A percentile compares a stretch with the other conserved stretches of the same genome.
Evolutionary conservation across 2,888 invertebrate genomes (phyloP).

Genomic region (Tiliacea aurago): DNA sequence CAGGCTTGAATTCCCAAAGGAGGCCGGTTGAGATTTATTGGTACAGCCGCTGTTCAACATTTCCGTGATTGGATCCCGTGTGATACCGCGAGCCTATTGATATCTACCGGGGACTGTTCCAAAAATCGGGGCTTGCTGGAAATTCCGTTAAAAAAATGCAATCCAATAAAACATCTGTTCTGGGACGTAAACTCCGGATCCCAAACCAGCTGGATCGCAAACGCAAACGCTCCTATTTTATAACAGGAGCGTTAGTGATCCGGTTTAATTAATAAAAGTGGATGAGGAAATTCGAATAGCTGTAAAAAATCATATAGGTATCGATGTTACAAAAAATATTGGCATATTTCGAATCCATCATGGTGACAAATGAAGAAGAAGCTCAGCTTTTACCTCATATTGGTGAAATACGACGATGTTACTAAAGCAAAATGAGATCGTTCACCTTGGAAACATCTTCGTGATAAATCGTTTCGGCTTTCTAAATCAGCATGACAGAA

Average conservation of each 20-base stretch:
- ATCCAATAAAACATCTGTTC: too few species aligned
- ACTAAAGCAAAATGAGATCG: constrained; percentile 47
- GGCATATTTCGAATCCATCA: constrained; percentile 46
- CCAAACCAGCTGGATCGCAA: too few species aligned
- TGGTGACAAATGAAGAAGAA: constrained; percentile 48
- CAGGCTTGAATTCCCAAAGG: constrained; percentile 16
- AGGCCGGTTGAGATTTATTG: constrained; percentile 57
- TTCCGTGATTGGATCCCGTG: constrained; percentile 49
- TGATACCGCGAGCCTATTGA: constrained; percentile 53
- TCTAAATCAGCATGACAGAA: constrained; percentile 46
- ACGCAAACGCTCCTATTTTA: too few species aligned
- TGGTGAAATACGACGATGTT: constrained; percentile 40
- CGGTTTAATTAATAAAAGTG: constrained; percentile 16
- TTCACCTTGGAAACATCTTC: constrained; percentile 47
- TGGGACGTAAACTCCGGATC: too few species aligned
- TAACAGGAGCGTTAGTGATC: too few species aligned
- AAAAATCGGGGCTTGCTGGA: constrained; percentile 24
- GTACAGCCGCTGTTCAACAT: constrained; percentile 37
- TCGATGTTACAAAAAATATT: constrained; percentile 17
- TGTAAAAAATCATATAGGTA: not conserved
- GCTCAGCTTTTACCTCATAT: constrained; percentile 27
- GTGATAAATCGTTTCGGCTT: constrained; percentile 53
- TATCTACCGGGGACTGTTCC: constrained; percentile 52
- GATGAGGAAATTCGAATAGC: not conserved
- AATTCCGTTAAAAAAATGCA: constrained; percentile 28